These are phyloP conservation scores for Acanthis flammea DNA, from an alignment of 2,797 vertebrate species.

Conservation along the genomic window DNA sequence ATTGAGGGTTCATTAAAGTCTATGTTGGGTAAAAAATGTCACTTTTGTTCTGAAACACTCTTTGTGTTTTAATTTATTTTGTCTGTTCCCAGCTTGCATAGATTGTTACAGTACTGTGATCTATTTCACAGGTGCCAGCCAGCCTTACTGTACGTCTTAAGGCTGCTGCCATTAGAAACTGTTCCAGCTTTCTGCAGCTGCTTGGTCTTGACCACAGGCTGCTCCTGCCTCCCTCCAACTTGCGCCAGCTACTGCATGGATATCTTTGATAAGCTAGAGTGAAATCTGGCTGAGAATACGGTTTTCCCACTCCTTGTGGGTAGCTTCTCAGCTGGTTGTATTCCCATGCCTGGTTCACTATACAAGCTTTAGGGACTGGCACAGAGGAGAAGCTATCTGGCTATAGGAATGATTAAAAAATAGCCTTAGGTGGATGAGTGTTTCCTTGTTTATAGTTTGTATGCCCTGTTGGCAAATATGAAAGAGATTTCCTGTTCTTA, in stretches of 20 bases:
- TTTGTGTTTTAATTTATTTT: background rate
- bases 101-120: background rate
- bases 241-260: background rate
- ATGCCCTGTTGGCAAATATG: background rate
- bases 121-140: background rate
- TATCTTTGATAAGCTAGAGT: background rate
- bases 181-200: background rate
- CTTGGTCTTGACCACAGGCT: background rate
- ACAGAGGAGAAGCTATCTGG: background rate
- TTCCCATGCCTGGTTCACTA: background rate
- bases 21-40: background rate
- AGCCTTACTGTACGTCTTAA: background rate
- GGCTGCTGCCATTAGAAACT: background rate
- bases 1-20: background rate
- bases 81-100: background rate
- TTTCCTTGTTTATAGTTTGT: background rate
- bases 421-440: background rate
- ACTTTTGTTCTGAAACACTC: background rate
- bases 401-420: background rate
- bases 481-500: background rate
- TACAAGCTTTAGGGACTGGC: background rate
- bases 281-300: background rate
- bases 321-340: background rate
- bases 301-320: background rate
- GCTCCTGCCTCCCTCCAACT: background rate